phyloP scores from a whole-genome alignment of 1,140 invertebrate genomes.

The Ceratina japonica region DNA sequence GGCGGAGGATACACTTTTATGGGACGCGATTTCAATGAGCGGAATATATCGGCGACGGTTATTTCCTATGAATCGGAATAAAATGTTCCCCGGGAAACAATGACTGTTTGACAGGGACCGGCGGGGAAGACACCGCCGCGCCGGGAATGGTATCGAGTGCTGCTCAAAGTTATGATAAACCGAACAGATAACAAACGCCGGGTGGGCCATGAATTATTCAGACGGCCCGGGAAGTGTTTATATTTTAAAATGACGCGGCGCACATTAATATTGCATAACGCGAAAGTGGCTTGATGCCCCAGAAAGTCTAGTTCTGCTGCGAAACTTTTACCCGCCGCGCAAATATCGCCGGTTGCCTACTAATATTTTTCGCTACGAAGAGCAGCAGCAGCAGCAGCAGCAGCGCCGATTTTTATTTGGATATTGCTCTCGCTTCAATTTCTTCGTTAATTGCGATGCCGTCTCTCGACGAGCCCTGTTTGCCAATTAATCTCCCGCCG shows the following conservation, averaged over 20 bases:
- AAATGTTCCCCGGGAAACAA: not conserved
- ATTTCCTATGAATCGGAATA: not conserved
- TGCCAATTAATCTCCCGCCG: not conserved
- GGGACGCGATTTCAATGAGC: too few species aligned
- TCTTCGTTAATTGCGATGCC: not conserved
- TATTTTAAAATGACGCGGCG: conserved; percentile 60
- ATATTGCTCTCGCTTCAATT: not conserved
- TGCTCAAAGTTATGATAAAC: conserved; percentile 36
- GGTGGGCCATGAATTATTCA: conserved; percentile 54
- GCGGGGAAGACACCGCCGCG: not conserved
- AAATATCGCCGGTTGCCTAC: conserved; percentile 54
- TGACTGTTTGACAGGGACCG: not conserved
- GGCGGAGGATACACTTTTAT: too few species aligned
- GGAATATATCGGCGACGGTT: too few species aligned
- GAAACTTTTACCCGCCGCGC: conserved; percentile 39
- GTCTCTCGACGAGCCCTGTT: not conserved
- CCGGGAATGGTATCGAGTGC: not conserved
- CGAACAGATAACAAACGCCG: conserved; percentile 29
- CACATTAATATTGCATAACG: conserved; percentile 60
- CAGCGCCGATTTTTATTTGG: not conserved
- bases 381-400: too few species aligned
- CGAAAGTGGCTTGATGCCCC: conserved; percentile 48
- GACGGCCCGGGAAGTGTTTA: conserved; percentile 53
- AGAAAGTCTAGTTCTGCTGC: conserved; percentile 46
- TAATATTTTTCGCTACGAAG: conserved; percentile 34